Conservation (phyloP, 2,888 invertebrate species). For the Diplolepis rosae region DNA sequence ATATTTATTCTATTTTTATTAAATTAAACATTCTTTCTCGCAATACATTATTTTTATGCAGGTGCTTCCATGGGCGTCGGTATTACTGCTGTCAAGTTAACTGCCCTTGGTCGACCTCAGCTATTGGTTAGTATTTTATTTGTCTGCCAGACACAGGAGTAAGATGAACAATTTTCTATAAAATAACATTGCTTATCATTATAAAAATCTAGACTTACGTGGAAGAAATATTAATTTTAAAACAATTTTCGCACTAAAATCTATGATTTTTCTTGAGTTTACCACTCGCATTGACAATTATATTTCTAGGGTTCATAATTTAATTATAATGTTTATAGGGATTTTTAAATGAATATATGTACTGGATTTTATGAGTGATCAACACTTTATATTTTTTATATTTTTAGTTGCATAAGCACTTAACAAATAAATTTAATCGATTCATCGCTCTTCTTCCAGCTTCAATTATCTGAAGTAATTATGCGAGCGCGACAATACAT, state of each 20-base stretch:
- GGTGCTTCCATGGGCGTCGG: slow-evolving; percentile 95
- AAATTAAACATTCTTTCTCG: not conserved
- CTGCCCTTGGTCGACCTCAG: slow-evolving; percentile 97
- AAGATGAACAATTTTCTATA: not conserved
- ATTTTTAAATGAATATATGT: no score
- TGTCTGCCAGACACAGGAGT: slow-evolving; percentile 1
- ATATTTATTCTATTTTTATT: not conserved
- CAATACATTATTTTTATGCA: slow-evolving; percentile 73
- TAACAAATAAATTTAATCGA: not conserved
- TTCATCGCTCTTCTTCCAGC: slow-evolving; percentile 76
- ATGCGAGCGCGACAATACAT: slow-evolving; percentile 96
- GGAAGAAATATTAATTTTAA: no score
- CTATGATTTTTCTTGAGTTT: no score
- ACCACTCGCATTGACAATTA: no score
- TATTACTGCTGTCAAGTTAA: slow-evolving; percentile 97
- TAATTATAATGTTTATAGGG: no score
- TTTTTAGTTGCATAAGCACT: not conserved
- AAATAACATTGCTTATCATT: not conserved
- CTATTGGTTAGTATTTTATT: slow-evolving; percentile 83
- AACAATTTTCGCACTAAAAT: no score
- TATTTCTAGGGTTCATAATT: no score
- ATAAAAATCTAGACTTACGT: no score
- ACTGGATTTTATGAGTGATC: not conserved
- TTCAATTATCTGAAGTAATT: slow-evolving; percentile 97
- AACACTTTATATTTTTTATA: not conserved